Evolutionary conservation across 2,113 vertebrate genomes (phyloP).

Genomic region (Willisornis vidua): DNA sequence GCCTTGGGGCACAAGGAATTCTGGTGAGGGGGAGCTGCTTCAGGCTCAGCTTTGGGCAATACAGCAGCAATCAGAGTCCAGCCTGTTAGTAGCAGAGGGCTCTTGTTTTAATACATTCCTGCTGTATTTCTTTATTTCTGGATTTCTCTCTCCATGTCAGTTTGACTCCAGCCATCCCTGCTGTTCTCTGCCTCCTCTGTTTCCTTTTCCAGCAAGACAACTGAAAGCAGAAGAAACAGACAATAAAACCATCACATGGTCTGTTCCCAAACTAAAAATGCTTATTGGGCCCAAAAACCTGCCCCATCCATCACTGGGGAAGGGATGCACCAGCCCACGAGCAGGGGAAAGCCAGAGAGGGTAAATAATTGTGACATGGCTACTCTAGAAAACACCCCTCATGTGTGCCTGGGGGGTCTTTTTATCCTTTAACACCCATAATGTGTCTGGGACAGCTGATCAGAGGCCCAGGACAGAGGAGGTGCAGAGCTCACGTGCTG

Average conservation of each 20-base stretch:
- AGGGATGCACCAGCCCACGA: neutral
- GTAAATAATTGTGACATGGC: neutral
- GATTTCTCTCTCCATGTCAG: neutral
- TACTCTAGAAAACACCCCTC: neutral
- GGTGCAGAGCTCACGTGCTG: neutral
- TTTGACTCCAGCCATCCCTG: neutral
- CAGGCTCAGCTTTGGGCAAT: neutral
- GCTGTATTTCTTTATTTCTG: neutral
- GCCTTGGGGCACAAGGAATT: neutral
- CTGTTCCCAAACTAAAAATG: fast-evolving
- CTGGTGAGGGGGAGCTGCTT: fast-evolving
- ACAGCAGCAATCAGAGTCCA: neutral
- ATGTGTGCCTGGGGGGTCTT: neutral
- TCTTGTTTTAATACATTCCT: neutral
- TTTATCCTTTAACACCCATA: slow-evolving; percentile 38
- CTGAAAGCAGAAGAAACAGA: neutral
- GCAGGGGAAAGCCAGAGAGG: neutral
- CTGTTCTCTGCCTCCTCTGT: neutral
- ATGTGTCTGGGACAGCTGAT: neutral
- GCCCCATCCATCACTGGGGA: neutral
- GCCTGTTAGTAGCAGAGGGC: neutral
- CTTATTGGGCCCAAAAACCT: neutral
- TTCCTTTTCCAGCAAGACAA: neutral
- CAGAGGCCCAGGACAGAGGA: neutral
- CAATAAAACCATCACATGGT: neutral